Evolutionary conservation across 2,888 invertebrate genomes (phyloP), one percentile per base, ranked within the genome.

Genomic region (Camptogramma bilineatum): DNA sequence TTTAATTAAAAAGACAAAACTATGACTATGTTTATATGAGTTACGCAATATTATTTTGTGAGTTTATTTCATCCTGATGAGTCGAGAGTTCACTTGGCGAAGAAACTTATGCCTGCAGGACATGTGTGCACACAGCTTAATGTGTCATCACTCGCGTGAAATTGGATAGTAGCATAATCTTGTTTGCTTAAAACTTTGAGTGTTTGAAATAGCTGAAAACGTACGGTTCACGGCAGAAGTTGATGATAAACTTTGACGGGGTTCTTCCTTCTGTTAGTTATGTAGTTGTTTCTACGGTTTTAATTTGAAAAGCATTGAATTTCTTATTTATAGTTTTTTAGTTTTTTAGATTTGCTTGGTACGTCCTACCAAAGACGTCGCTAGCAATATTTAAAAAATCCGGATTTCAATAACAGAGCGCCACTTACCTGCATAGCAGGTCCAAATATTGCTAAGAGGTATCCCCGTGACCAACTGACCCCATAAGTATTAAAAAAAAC

Each of bases 121-220:
- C 47, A 10, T 19, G 51, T 55, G 53, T 60, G 58, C 44, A 55
- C 19, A 55, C 55, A 56, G 56, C 62, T 62, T 62, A 62, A 56
- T 62, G 51, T 62, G 62, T 62, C 56, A 64, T 63, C 66, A 59
- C 53, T 52, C 52, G 55, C 56, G 52, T 63, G 59, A 62, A 66
- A 66, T 66, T 62, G 62, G 62, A 62, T 60, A 52, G 39, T 46
- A 34, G 42, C 59, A 52, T 63, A 62, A 56, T 60, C 60, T 56
- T 60, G 62, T 66, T 56, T 63, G 48, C 59, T 42, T 60, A 52
- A 39, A 63, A 63, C 62, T 63, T 62, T 39, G 52, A 52, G 42
- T 61, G 61, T 54, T 54, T 24, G 47, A 54, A 54, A 52, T 52
- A 34, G 52, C 62, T 46, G 46, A 24, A 47, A 56, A 47, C 39